phyloP scores from a whole-genome alignment of 2,113 vertebrate species.

The Crypturellus undulatus region DNA sequence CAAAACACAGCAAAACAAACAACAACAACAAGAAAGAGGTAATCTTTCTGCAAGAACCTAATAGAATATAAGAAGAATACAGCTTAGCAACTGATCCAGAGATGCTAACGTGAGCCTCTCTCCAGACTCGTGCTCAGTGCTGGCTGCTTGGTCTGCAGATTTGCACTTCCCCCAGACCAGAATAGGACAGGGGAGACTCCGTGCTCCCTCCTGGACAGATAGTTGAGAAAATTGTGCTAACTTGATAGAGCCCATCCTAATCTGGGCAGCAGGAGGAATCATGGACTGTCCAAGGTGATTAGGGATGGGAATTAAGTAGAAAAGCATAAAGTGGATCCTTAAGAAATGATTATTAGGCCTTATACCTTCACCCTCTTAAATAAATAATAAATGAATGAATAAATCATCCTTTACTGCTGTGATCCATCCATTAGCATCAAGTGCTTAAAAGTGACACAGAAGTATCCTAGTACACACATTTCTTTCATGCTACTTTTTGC shows the following conservation, averaged over 20 bases:
- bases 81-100: neutral
- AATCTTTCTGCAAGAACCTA: neutral
- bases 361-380: neutral
- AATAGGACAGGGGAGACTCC: neutral
- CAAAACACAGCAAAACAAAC: no score
- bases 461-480: neutral
- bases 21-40: neutral
- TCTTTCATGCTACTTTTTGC: neutral
- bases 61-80: neutral
- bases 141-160: accelerated
- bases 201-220: neutral
- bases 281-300: accelerated
- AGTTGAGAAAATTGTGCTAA: neutral
- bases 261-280: neutral
- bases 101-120: neutral
- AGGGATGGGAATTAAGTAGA: neutral
- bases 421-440: neutral
- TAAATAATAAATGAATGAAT: neutral
- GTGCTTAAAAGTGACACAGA: neutral
- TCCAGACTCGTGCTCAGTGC: neutral
- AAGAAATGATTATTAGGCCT: neutral
- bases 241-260: neutral
- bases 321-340: neutral
- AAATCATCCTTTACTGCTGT: neutral
- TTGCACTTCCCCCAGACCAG: neutral